Conservation (phyloP, 2,113 vertebrate genomes). For the Todiramphus saurophagus region DNA sequence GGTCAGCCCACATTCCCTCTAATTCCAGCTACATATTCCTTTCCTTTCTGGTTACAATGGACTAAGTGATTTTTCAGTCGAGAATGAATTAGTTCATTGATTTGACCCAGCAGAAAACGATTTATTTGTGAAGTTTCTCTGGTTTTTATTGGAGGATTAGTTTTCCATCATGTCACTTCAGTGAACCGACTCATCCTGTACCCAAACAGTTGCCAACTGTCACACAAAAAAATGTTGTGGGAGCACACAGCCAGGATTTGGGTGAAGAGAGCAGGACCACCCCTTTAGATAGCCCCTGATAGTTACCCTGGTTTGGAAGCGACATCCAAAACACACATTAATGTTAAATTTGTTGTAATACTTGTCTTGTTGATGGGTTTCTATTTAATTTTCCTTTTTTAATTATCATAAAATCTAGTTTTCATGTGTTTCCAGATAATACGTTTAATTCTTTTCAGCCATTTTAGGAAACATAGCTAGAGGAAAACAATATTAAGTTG, state of each 20-base stretch:
- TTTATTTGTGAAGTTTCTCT: neutral
- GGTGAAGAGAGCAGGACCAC: neutral
- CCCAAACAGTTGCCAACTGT: neutral
- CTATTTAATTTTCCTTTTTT: neutral
- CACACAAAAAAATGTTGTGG: neutral
- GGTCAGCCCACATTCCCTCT: neutral
- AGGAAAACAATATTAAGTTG: neutral
- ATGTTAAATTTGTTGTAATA: neutral
- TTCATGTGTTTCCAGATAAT: neutral
- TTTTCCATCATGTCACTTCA: conserved; percentile 10
- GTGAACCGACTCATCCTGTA: neutral
- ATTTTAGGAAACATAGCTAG: neutral
- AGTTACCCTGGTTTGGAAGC: neutral
- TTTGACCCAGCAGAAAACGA: neutral
- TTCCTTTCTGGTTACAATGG: neutral
- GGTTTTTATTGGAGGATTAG: neutral
- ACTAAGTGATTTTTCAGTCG: neutral
- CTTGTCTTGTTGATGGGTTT: neutral
- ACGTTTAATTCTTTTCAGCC: neutral
- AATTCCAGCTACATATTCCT: neutral
- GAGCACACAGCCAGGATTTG: neutral
- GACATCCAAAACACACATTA: neutral
- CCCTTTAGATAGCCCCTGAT: neutral
- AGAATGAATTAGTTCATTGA: conserved; percentile 50
- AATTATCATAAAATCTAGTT: neutral